Evolutionary conservation across 2,888 invertebrate genomes (phyloP), one percentile per base, ranked within the genome.

Genomic region (Aleiodes leptofemur): DNA sequence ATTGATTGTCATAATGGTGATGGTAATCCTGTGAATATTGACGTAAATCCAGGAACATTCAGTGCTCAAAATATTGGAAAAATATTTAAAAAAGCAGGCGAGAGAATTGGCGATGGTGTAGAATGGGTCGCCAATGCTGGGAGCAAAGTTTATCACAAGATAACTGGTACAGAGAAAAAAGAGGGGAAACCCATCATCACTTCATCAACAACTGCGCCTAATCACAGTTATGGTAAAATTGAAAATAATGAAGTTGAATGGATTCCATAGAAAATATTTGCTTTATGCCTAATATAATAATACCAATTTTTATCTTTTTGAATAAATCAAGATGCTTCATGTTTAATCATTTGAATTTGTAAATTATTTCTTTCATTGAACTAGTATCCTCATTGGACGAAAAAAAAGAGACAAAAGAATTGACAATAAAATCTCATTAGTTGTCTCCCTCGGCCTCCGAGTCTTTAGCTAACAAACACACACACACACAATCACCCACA

Each of bases 41-140:
- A 94, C 87, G 94, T 96, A 75, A 93, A 95, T 82, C 94, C 94
- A 0, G 92, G 94, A 23, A 96, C 96, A 0, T 94, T 96, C 88
- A 94, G 94, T 0, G 91, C 95, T 0, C 92, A 94, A 79, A 94
- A 93, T 83, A 92, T 95, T 51, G 95, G 94, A 0, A 91, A 93
- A 69, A 94, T 93, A 1, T 93, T 96, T 7, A 91, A 93, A 80
- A 94, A 94, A 85, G 94, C 94, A 43, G 95, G 95, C 0, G 93
- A 93, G 72, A 94, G 92, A 83, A 91, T 95, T 59, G 95, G 95
- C 61, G 92, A 93, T 77, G 94, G 94, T 0, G 93, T 95, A 0
- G 94, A 95, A 84, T 94, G 93, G 88, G 92, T 94, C 0, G 93
- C 94, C 0, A 92, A 92, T 23, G 92, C 94, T 0, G 94, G 94